phyloP scores from a whole-genome alignment of 1,140 invertebrate species.

The Periplaneta americana region DNA sequence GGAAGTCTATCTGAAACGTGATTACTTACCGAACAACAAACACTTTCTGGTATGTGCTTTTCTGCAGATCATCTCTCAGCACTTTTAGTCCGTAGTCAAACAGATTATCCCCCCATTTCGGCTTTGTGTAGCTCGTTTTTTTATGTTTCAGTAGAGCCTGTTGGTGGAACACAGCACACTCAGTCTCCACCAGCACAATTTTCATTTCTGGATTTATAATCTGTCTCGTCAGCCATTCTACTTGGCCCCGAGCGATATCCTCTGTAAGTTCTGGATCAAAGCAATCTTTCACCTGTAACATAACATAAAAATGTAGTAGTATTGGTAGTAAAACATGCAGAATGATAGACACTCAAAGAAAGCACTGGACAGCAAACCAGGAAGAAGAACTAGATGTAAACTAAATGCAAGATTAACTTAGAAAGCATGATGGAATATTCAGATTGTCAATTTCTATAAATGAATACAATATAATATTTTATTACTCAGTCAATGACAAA shows the following conservation, averaged over 20 bases:
- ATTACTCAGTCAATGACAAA: too few species aligned
- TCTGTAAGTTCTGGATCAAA: background rate
- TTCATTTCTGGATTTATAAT: background rate
- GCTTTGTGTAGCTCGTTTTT: background rate
- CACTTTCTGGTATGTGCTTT: background rate
- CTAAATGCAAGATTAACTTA: too few species aligned
- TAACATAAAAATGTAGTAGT: too few species aligned
- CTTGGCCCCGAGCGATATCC: background rate
- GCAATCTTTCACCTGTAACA: background rate
- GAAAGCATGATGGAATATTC: too few species aligned
- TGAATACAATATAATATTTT: too few species aligned
- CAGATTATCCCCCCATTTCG: background rate
- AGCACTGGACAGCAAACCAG: too few species aligned
- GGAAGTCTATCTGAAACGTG: too few species aligned
- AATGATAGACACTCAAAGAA: too few species aligned
- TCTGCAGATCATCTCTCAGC: conserved; percentile 18
- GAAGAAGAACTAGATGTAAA: too few species aligned
- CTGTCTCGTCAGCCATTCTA: background rate
- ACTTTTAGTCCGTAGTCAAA: conserved; percentile 19
- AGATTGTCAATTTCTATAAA: too few species aligned
- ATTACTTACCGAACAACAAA: background rate
- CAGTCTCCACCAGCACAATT: background rate
- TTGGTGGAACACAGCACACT: background rate
- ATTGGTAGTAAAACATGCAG: too few species aligned
- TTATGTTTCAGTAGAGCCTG: background rate